Percentiles rank a stretch among this genome's conserved stretches.
Evolutionary conservation across 2,797 vertebrate species (phyloP).

Genomic region (Etheostoma perlongum): DNA sequence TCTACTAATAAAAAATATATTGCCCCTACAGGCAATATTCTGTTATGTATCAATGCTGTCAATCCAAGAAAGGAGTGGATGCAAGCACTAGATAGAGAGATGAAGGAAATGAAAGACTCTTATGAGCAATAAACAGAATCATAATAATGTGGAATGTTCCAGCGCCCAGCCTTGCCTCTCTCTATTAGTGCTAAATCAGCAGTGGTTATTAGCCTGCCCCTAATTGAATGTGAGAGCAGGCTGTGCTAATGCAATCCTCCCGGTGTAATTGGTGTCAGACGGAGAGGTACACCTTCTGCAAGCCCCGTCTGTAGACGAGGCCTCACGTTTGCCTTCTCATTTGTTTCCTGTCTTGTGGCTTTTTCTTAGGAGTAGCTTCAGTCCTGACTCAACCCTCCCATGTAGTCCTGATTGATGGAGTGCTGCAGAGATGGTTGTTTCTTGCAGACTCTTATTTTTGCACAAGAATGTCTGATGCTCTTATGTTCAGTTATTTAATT

Average conservation of each 20-base stretch:
- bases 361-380: conserved; percentile 37
- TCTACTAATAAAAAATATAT: neutral
- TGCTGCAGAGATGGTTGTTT: conserved; percentile 28
- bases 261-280: conserved; percentile 80
- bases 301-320: conserved; percentile 31
- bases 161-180: conserved; percentile 69
- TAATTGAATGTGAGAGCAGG: conserved; percentile 83
- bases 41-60: conserved; percentile 13
- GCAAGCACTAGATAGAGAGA: conserved; percentile 32
- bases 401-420: conserved; percentile 54
- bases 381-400: conserved; percentile 43
- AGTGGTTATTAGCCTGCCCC: conserved; percentile 69
- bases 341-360: conserved; percentile 29
- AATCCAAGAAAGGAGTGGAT: conserved; percentile 15
- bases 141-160: conserved; percentile 70
- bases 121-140: conserved; percentile 79
- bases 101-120: conserved; percentile 54
- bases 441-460: conserved; percentile 50
- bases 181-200: conserved; percentile 85
- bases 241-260: conserved; percentile 76
- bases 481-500: conserved; percentile 54
- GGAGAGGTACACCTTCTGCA: conserved; percentile 39
- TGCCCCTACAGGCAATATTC: neutral
- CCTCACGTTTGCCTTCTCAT: conserved; percentile 55
- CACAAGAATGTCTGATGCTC: conserved; percentile 30